phyloP scores from a whole-genome alignment of 1,140 invertebrate species.

The Mactra quadrangularis region DNA sequence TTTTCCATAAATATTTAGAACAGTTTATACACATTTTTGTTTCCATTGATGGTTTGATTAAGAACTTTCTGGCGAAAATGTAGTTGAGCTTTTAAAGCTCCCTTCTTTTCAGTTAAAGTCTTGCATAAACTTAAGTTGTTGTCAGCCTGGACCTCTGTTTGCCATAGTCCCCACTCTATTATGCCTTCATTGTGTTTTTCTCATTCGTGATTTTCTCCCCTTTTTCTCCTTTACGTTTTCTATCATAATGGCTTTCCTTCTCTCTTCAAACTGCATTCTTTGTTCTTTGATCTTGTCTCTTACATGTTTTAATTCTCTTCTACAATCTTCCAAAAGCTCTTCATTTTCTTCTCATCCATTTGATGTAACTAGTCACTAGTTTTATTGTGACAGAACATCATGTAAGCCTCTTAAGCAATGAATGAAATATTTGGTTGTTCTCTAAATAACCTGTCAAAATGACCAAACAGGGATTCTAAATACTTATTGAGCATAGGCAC shows the following conservation, averaged over 20 bases:
- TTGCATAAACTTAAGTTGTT: constrained; percentile 1
- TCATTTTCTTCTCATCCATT: constrained; percentile 47
- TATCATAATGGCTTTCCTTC: constrained; percentile 3
- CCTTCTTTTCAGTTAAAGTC: constrained; percentile 34
- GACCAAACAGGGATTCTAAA: constrained; percentile 51
- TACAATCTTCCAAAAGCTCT: constrained; percentile 19
- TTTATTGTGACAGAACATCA: constrained; percentile 66
- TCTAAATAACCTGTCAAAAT: constrained; percentile 43
- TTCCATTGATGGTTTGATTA: constrained; percentile 51
- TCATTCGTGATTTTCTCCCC: constrained; percentile 5
- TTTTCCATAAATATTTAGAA: no score
- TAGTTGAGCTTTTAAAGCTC: constrained; percentile 61
- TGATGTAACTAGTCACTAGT: constrained; percentile 58
- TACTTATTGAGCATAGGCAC: constrained; percentile 59
- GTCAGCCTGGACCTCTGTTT: constrained; percentile 10
- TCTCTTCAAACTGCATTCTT: constrained; percentile 37
- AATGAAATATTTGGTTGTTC: constrained; percentile 40
- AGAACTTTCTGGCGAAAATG: constrained; percentile 61
- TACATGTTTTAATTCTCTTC: background rate
- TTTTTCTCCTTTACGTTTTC: constrained; percentile 1
- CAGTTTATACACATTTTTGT: no score
- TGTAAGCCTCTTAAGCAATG: constrained; percentile 38
- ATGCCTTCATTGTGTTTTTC: constrained; percentile 20
- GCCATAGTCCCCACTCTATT: constrained; percentile 24
- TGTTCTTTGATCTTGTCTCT: constrained; percentile 39